phyloP scores from a whole-genome alignment of 2,797 vertebrate species.

The Falco peregrinus region DNA sequence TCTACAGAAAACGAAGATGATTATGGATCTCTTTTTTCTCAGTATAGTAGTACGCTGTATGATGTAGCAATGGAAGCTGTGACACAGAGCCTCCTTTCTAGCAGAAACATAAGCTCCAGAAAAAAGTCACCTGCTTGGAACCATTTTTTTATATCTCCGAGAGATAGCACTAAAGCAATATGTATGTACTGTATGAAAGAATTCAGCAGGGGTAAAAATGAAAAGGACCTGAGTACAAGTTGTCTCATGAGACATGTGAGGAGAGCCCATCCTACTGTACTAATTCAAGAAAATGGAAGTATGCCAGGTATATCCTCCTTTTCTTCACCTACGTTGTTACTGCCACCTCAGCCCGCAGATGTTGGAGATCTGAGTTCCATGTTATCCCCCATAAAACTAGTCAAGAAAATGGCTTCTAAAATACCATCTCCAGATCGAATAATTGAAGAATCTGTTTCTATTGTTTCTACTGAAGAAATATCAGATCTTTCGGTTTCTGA shows the following conservation, averaged over 20 bases:
- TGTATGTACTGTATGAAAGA: constrained; percentile 99
- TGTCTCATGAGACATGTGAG: constrained; percentile 98
- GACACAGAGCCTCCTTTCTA: constrained; percentile 94
- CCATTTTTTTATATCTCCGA: constrained; percentile 98
- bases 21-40: constrained; percentile 89
- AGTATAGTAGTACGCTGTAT: constrained; percentile 94
- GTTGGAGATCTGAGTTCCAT: constrained; percentile 69
- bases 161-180: constrained; percentile 97
- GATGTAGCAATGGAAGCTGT: constrained; percentile 98
- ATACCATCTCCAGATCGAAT: constrained; percentile 84
- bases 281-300: constrained; percentile 84
- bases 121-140: constrained; percentile 99
- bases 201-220: constrained; percentile 98
- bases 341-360: constrained; percentile 68
- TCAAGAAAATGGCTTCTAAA: constrained; percentile 84
- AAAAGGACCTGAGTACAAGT: constrained; percentile 98
- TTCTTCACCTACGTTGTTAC: constrained; percentile 66
- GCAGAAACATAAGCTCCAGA: constrained; percentile 87
- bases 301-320: constrained; percentile 75
- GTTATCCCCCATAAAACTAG: constrained; percentile 84
- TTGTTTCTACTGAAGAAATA: constrained; percentile 85
- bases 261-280: constrained; percentile 93
- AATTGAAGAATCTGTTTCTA: constrained; percentile 77
- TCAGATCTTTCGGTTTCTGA: constrained; percentile 84
- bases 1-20: constrained; percentile 86